phyloP scores from a whole-genome alignment of 2,797 vertebrate genomes.

The Ceryle rudis region DNA sequence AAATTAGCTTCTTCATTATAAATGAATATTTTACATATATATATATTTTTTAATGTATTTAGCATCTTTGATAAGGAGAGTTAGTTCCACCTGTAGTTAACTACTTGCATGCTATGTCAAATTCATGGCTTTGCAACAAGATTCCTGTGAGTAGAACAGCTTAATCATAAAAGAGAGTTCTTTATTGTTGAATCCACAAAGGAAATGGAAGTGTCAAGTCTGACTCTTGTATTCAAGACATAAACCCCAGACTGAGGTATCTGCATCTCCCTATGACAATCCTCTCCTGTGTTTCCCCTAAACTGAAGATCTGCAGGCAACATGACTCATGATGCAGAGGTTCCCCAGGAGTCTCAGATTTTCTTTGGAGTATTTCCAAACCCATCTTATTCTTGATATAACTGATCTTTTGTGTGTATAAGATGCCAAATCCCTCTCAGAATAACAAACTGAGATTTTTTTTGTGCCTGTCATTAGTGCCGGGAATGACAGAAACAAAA shows the following conservation, averaged over 20 bases:
- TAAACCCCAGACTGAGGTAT: neutral
- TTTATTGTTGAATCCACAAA: neutral
- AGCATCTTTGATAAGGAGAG: neutral
- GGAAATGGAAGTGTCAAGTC: slow-evolving; percentile 2
- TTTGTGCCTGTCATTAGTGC: neutral
- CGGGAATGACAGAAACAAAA: neutral
- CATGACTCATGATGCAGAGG: fast-evolving
- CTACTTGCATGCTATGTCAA: neutral
- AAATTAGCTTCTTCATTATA: slow-evolving; percentile 22
- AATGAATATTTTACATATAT: neutral
- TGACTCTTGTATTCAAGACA: neutral
- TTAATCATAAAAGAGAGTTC: slow-evolving; percentile 5
- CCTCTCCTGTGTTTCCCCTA: neutral
- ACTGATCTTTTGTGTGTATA: neutral
- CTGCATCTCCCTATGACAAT: neutral
- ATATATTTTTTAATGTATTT: neutral
- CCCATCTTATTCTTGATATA: neutral
- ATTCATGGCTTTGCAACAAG: neutral
- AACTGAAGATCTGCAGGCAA: neutral
- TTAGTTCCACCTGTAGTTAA: neutral
- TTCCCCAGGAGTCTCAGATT: neutral
- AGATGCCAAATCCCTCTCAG: neutral
- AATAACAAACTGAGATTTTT: neutral
- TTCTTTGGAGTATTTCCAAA: neutral
- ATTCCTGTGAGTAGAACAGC: neutral